Base-by-base conservation (phyloP, 2,797 vertebrate genomes). In the Muscicapa striata region DNA sequence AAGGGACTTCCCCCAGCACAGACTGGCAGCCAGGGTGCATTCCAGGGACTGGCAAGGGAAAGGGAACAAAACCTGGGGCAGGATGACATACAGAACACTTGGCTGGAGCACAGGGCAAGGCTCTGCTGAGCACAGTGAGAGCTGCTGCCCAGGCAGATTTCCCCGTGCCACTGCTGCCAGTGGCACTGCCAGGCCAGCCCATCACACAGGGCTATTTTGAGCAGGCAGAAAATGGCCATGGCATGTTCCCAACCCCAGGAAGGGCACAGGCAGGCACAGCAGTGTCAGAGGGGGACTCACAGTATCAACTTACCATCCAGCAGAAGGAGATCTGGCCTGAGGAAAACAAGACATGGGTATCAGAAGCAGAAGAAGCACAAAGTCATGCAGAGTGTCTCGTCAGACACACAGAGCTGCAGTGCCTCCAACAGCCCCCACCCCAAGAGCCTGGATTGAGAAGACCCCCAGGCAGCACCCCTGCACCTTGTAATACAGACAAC, bases 271-370 rank as follows among this genome's bases (percentile, higher is more conserved):
- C 79, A 83, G 82, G 69, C 66, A 11, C 26, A 30, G 84, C 29
- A 23, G 61, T 8, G 52, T 52, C 6, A 3, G 26, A 84, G 27
- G n/a, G 46, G 46, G 58, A 91, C 32, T 43, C 15, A 3, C 9
- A 13, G 76, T 85, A 90, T 93, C 78, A 5, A 97, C 99, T 99
- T 97, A 99, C 99, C 99, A 63, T 99, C 99, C 83, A 99, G 98
- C 66, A 99, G 98, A 86, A 99, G 97, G 59, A 99, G 98, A 96
- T 99, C 99, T 24, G 99, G 99, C 94, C 99, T 99, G 95, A 57
- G 21, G 81, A 74, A 81, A 67, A 54, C 12, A 57, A 70, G 70
- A 76, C 88, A 57, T 32, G 36, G 40, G 84, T 51, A 87, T 75
- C 64, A 51, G 32, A 46, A 87, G 51, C 29, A 84, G 41, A 90